phyloP scores from a whole-genome alignment of 37 sponge, comb jelly and placozoan species.

The Geodia barretti region DNA sequence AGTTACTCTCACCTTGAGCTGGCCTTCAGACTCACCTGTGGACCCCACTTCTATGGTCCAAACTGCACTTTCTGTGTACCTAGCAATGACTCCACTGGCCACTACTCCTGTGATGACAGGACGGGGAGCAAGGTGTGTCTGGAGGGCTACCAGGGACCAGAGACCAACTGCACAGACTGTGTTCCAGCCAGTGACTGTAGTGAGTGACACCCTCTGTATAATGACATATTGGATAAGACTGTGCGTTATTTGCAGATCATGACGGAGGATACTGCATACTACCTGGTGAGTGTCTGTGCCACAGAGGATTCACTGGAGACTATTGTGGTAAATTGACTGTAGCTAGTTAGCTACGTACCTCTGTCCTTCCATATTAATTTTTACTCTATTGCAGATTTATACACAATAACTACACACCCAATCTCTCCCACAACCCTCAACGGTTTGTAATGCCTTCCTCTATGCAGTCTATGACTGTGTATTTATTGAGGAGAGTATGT shows the following conservation, averaged over 20 bases:
- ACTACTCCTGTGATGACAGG: constrained; percentile 32
- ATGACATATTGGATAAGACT: neutral
- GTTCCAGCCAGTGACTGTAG: too few species aligned
- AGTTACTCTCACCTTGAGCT: neutral
- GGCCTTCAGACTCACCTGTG: constrained; percentile 23
- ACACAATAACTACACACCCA: too few species aligned
- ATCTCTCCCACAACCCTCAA: too few species aligned
- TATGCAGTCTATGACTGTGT: too few species aligned
- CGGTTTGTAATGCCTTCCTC: too few species aligned
- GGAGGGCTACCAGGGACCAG: constrained; percentile 3
- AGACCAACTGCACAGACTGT: neutral
- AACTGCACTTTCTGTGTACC: constrained; percentile 21
- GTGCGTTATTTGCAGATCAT: constrained; percentile 6
- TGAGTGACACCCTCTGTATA: neutral
- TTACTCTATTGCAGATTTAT: too few species aligned
- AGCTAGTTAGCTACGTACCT: too few species aligned
- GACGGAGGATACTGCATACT: constrained; percentile 10
- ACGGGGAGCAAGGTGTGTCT: constrained; percentile 18
- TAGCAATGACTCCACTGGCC: constrained; percentile 14
- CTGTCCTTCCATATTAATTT: too few species aligned
- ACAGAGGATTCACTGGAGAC: neutral
- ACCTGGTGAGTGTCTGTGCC: constrained; percentile 1
- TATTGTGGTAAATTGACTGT: too few species aligned
- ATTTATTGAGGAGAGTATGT: too few species aligned
- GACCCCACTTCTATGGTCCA: constrained; percentile 22